Base-by-base conservation (phyloP, 2,888 invertebrate species). In the Agonopterix heracliana region DNA sequence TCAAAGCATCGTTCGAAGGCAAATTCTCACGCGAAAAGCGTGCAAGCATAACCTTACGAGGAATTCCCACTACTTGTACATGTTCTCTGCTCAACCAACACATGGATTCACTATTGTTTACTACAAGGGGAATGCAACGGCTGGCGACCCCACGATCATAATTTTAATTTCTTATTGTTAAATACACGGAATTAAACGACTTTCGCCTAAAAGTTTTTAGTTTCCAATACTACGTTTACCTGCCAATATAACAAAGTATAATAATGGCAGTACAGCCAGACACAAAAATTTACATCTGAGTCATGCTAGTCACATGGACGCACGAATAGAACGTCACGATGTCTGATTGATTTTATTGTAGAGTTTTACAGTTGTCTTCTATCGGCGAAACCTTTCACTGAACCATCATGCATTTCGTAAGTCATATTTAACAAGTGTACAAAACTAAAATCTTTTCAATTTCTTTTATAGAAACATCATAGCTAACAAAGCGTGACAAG, bases 21-120 rank as follows among this genome's bases (percentile, higher is more conserved):
- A 61, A 73, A 75, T 80, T 81, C 82, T 76, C 80, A 80, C 76
- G 71, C 72, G 66, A 71, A 73, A 72, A 68, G 68, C 64, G 63
- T 63, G 64, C 73, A 76, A 77, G 73, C 69, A 67, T 69, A 79
- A 70, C 67, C 66, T 72, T 60, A 62, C 52, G 54, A 58, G 56
- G 58, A 60, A 60, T 63, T 60, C 64, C 57, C 61, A 61, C 59
- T 58, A 49, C 45, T 50, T 46, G 44, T 34, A 51, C 54, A 54
- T 49, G 49, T 56, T 54, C 49, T 34, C 40, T 44, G 34, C 38
- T 35, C 38, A 38, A 26, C 49, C 47, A 52, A 56, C 60, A 58
- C 53, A 57, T 59, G 61, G 46, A 26, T 50, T 53, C 41, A 41
- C 12, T 45, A 60, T 63, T 64, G 62, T 64, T 60, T 61, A 57